Percentiles rank a stretch among this genome's conserved stretches.
phyloP scores from a whole-genome alignment of 2,797 vertebrate genomes.

The Paedocypris micromegethes region DNA sequence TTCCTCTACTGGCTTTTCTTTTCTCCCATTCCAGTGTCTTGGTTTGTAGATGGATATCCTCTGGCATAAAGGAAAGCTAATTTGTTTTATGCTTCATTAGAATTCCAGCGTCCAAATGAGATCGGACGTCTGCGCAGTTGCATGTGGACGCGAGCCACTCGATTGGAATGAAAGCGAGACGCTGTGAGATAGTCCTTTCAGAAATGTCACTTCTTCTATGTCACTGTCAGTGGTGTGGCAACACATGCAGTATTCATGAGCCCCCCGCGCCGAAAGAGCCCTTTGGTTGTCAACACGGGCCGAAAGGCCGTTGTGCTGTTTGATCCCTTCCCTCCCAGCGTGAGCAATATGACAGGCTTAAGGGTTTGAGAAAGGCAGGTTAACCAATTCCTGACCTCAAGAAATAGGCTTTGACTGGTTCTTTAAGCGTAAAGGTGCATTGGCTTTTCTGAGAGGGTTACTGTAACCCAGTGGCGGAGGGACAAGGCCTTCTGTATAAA shows the following conservation, averaged over 20 bases:
- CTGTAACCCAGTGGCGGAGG: neutral
- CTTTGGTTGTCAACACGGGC: conserved; percentile 55
- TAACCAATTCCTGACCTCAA: conserved; percentile 47
- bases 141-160: neutral
- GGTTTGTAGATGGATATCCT: neutral
- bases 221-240: conserved; percentile 43
- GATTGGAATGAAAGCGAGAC: conserved; percentile 2
- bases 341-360: conserved; percentile 39
- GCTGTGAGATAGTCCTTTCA: conserved; percentile 29
- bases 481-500: no score
- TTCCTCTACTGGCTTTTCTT: neutral
- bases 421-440: neutral
- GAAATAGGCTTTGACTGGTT: neutral
- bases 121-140: neutral
- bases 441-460: neutral
- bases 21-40: neutral
- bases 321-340: conserved; percentile 23
- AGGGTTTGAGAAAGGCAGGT: conserved; percentile 32
- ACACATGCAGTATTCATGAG: conserved; percentile 46
- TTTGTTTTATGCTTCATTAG: conserved; percentile 10
- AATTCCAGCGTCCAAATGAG: neutral
- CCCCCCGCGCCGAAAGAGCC: conserved; percentile 39
- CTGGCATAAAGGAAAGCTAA: neutral
- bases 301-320: conserved; percentile 50
- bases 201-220: conserved; percentile 42